These are phyloP conservation scores for Lepidothrix coronata DNA, from an alignment of 2,113 vertebrate species.

Conservation along the genomic window DNA sequence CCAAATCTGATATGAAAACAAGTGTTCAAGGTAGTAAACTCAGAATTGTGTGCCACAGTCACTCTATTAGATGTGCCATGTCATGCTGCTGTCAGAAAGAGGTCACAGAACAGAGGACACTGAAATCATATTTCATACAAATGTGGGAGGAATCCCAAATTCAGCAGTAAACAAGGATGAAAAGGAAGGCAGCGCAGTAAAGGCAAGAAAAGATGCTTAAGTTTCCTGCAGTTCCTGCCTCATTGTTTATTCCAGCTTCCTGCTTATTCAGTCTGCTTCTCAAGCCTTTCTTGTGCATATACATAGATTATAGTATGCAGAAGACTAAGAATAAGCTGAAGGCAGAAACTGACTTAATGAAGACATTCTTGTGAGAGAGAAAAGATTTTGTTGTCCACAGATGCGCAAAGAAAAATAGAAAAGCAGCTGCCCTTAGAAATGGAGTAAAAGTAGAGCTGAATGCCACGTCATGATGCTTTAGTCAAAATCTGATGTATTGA, in stretches of 20 bases:
- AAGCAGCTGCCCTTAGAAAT: conserved; percentile 65
- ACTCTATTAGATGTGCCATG: neutral
- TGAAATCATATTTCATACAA: neutral
- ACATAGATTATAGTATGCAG: conserved; percentile 39
- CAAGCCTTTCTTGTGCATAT: conserved; percentile 47
- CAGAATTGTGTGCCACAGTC: neutral
- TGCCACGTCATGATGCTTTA: conserved; percentile 29
- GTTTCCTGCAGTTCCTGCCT: conserved; percentile 20
- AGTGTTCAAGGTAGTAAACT: neutral
- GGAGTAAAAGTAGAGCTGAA: conserved; percentile 30
- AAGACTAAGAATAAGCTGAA: conserved; percentile 57
- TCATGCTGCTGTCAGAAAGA: neutral
- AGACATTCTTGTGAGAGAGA: conserved; percentile 53
- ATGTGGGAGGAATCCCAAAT: conserved; percentile 17
- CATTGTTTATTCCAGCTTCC: conserved; percentile 55
- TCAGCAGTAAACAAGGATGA: neutral
- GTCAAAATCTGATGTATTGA: conserved; percentile 14
- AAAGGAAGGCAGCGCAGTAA: conserved; percentile 19
- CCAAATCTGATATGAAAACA: neutral
- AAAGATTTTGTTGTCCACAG: conserved; percentile 64
- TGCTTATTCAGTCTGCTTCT: conserved; percentile 52
- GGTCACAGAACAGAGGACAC: neutral
- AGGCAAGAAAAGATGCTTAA: conserved; percentile 15
- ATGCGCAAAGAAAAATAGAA: conserved; percentile 61
- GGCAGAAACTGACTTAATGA: conserved; percentile 61